Evolutionary conservation across 2,113 vertebrate genomes (phyloP).

Genomic region (Vimba vimba): DNA sequence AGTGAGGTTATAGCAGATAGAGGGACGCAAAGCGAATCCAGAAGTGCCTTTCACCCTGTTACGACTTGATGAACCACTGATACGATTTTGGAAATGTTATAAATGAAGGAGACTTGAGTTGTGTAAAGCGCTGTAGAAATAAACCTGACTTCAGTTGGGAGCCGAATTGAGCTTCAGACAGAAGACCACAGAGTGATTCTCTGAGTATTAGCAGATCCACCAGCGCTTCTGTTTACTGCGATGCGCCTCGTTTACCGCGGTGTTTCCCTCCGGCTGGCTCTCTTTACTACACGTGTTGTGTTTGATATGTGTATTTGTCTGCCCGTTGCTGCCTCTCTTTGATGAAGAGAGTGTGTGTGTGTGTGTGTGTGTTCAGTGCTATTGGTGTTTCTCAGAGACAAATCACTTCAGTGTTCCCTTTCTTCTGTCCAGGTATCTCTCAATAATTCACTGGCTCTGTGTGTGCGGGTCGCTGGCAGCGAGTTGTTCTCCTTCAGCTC

Average conservation of each 20-base stretch:
- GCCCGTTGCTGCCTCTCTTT: neutral
- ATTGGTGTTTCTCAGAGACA: neutral
- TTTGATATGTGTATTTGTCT: neutral
- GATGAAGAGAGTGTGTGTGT: neutral
- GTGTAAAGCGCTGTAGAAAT: too few species aligned
- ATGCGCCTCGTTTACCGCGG: neutral
- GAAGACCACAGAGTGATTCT: too few species aligned
- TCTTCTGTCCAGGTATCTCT: neutral
- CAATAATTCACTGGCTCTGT: neutral
- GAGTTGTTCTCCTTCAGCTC: too few species aligned
- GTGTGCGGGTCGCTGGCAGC: neutral
- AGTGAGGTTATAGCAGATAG: too few species aligned
- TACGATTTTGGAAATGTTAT: too few species aligned
- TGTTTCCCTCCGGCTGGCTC: slow-evolving; percentile 4
- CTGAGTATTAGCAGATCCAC: too few species aligned
- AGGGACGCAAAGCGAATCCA: too few species aligned
- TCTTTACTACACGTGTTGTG: neutral
- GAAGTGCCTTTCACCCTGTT: too few species aligned
- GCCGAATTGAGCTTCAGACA: too few species aligned
- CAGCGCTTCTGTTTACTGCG: slow-evolving; percentile 4
- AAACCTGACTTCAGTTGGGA: too few species aligned
- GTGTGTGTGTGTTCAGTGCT: neutral
- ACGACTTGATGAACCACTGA: too few species aligned
- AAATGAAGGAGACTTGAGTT: too few species aligned
- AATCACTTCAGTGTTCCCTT: neutral